Percentiles rank a stretch among this genome's conserved stretches.
Conservation (phyloP, 2,797 vertebrate genomes). For the Pteronotus mesoamericanus region DNA sequence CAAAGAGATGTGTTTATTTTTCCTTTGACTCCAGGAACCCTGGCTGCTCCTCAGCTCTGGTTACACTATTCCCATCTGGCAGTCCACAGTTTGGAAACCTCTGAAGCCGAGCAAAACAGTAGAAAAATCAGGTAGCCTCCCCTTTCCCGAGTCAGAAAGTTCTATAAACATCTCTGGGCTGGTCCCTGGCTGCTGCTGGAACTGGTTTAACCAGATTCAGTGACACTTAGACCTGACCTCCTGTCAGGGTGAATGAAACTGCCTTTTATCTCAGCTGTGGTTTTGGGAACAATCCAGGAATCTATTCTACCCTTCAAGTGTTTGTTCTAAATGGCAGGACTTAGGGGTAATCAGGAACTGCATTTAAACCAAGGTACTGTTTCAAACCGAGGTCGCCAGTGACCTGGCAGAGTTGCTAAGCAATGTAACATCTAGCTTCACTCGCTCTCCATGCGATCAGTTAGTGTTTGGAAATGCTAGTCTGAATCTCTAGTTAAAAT, state of each 20-base stretch:
- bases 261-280: neutral
- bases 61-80: neutral
- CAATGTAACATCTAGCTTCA: neutral
- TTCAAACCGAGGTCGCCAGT: neutral
- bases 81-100: neutral
- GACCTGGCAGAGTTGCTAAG: neutral
- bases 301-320: neutral
- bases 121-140: neutral
- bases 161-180: neutral
- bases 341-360: neutral
- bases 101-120: neutral
- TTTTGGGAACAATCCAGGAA: constrained; percentile 18
- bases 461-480: neutral
- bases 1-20: neutral
- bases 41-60: neutral
- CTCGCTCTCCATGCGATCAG: fast-evolving
- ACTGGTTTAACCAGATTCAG: constrained; percentile 50
- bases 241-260: neutral
- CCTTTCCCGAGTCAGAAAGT: neutral
- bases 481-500: neutral
- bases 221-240: neutral
- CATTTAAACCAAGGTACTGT: neutral
- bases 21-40: neutral
- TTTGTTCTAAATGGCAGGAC: neutral
- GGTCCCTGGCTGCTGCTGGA: neutral